Evolutionary conservation across 2,797 vertebrate genomes (phyloP).

Genomic region (Pseudomugil tenellus): DNA sequence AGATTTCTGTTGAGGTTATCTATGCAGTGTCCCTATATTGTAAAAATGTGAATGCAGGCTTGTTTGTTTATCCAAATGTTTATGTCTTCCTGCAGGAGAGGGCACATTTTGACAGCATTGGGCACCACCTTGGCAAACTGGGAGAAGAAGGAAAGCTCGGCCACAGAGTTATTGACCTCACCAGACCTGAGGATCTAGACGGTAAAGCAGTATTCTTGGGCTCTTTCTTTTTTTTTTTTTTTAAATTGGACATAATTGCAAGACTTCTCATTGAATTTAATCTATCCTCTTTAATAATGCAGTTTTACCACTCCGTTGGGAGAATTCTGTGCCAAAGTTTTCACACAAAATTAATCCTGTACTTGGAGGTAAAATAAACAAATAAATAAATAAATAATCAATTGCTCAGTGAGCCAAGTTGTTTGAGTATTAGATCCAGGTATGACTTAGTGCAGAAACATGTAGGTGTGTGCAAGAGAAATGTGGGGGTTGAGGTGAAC

Average conservation of each 20-base stretch:
- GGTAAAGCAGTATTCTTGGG: constrained; percentile 80
- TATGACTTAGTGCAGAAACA: constrained; percentile 31
- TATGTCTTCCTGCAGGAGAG: constrained; percentile 86
- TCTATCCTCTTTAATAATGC: not conserved
- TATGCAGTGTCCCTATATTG: constrained; percentile 49
- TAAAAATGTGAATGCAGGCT: constrained; percentile 49
- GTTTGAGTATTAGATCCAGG: constrained; percentile 9
- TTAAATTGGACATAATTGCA: not conserved
- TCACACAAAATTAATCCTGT: not conserved
- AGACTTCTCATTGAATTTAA: not conserved
- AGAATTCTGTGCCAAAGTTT: not conserved
- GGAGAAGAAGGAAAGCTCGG: constrained; percentile 95
- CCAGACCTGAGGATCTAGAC: constrained; percentile 97
- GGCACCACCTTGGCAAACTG: constrained; percentile 92
- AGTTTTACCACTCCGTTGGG: not conserved
- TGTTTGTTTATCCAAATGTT: constrained; percentile 60
- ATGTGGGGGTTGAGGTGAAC: constrained; percentile 41
- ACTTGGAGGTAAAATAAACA: not conserved
- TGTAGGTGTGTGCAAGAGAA: constrained; percentile 36
- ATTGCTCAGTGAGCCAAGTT: not conserved
- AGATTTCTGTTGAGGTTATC: constrained; percentile 39
- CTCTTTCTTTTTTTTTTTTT: not conserved
- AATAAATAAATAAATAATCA: constrained; percentile 11
- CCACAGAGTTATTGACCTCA: constrained; percentile 96
- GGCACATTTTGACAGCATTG: constrained; percentile 93